Base-by-base conservation (phyloP, 2,113 vertebrate genomes). In the Sisor rabdophorus region DNA sequence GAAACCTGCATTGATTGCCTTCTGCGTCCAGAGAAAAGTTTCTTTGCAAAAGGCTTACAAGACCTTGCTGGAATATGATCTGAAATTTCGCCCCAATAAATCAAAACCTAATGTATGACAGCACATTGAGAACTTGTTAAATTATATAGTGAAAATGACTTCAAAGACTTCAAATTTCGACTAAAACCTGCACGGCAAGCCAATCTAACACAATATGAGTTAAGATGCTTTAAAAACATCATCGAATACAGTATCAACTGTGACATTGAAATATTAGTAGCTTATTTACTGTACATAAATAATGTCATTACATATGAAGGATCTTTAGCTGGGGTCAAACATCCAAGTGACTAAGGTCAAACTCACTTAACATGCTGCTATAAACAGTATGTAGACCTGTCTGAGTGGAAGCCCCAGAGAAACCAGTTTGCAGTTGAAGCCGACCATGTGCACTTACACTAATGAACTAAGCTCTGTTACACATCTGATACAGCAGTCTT, bases 381-480 rank as follows among this genome's bases (percentile, higher is more conserved):
- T 28, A 68, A 68, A 68, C 65, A 50, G 44, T 20, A 50, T 52
- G 24, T 69, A 24, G 47, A 36, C 3, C 0, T 11, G 65, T 52
- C 65, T 52, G 65, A 52, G 65, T 1, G 24, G 10, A 67, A 40
- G 61, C 61, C 61, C 53, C 60, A 48, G 59, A 64, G 73, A 75
- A 61, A 52, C 12, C 59, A 52, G 60, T 28, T 63, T 53, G 28
- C 26, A 32, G 58, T 6, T 61, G 59, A 75, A 61, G 59, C 73
- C 20, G 11, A n/a, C 64, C 20, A 26, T 32, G 24, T 78, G 68
- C 76, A 78, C 76, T 71, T 76, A 76, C 36, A 55, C 40, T 69
- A 69, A 78, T 71, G 48, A 78, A 71, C 76, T 44, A 58, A 71
- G 59, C 76, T 77, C 68, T 71, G 69, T 78, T 78, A 28, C 69